These are phyloP conservation scores for Alectura lathami DNA, from an alignment of 2,113 vertebrate genomes.

Conservation along the genomic window DNA sequence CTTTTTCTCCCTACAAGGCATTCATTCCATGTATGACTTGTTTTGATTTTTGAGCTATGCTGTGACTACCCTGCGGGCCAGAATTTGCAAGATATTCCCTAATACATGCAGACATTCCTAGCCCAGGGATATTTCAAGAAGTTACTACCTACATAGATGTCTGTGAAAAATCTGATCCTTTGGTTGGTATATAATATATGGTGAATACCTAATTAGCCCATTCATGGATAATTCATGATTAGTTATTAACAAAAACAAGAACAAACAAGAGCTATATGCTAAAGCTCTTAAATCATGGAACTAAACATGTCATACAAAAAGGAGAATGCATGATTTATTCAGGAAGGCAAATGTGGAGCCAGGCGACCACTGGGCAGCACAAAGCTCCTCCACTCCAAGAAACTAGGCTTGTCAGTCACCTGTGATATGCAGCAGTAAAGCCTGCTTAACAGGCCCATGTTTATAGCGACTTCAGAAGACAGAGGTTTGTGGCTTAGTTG, in stretches of 20 bases:
- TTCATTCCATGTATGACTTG: not conserved
- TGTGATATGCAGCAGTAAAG: not conserved
- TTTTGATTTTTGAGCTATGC: not conserved
- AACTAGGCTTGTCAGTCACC: conserved; percentile 16
- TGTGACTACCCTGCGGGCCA: not conserved
- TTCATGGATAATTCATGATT: conserved; percentile 74
- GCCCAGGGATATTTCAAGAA: conserved; percentile 32
- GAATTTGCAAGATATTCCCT: not conserved
- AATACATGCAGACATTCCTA: not conserved
- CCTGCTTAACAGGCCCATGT: not conserved
- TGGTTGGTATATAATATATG: conserved; percentile 47
- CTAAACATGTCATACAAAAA: conserved; percentile 34
- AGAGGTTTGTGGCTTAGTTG: not conserved
- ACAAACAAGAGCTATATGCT: conserved; percentile 42
- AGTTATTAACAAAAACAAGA: conserved; percentile 72
- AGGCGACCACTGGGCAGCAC: not conserved
- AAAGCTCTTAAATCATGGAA: conserved; percentile 64
- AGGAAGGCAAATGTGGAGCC: conserved; percentile 25
- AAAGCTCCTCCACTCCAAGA: conserved; percentile 28
- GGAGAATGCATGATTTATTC: conserved; percentile 64
- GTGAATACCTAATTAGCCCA: conserved; percentile 71
- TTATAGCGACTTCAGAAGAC: not conserved
- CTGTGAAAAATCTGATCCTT: conserved; percentile 63
- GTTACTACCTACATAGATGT: not conserved
- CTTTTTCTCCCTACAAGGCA: not conserved